Percentiles rank a stretch among this genome's conserved stretches.
Evolutionary conservation across 2,113 vertebrate genomes (phyloP).

Genomic region (Gnathonemus echidnorhynchus): DNA sequence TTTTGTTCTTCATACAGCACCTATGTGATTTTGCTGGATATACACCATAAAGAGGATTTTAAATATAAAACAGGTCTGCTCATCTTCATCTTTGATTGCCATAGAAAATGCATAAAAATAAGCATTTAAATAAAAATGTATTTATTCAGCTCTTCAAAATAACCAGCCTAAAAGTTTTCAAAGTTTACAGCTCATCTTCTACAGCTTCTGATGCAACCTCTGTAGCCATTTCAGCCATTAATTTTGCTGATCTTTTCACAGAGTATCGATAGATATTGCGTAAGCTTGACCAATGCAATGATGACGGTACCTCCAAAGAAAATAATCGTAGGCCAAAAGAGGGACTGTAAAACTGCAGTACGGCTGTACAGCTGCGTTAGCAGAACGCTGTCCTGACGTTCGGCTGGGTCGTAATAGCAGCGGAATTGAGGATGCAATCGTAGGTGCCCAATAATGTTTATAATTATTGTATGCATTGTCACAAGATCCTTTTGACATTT

Average conservation of each 20-base stretch:
- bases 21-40: not conserved
- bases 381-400: slow-evolving; percentile 72
- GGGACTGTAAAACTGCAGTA: slow-evolving; percentile 74
- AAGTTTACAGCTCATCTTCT: not conserved
- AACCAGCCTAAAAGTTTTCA: not conserved
- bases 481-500: slow-evolving; percentile 80
- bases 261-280: slow-evolving; percentile 86
- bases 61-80: not conserved
- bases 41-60: not conserved
- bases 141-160: not conserved
- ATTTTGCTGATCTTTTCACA: slow-evolving; percentile 77
- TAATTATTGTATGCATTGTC: slow-evolving; percentile 65
- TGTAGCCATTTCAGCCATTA: slow-evolving; percentile 63
- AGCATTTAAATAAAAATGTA: not conserved
- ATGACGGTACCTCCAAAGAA: slow-evolving; percentile 76
- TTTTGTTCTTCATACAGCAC: not conserved
- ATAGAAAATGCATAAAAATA: slow-evolving; percentile 3
- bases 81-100: not conserved
- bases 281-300: slow-evolving; percentile 89
- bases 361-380: slow-evolving; percentile 79
- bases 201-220: not conserved
- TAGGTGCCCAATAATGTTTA: slow-evolving; percentile 79
- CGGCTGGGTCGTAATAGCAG: slow-evolving; percentile 76
- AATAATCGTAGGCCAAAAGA: slow-evolving; percentile 87
- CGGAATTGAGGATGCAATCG: slow-evolving; percentile 71